A percentile compares a stretch with the other conserved stretches of the same genome.
phyloP scores from a whole-genome alignment of 2,888 invertebrate species.

The Didymodactylos carnosus region DNA sequence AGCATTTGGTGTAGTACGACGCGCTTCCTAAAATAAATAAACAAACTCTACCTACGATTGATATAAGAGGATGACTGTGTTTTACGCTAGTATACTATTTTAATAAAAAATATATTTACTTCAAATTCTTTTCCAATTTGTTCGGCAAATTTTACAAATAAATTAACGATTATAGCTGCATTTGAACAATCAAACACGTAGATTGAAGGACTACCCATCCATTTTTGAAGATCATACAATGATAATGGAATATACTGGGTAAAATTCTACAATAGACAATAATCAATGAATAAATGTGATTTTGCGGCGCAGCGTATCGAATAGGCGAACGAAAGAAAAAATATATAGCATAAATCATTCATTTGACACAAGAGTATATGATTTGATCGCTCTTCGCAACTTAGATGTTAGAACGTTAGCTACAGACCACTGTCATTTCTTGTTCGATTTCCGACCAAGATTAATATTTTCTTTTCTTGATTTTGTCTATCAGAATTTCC shows the following conservation, averaged over 20 bases:
- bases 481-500: too few relatives aligned
- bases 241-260: conserved; percentile 98
- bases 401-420: too few relatives aligned
- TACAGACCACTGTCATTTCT: too few relatives aligned
- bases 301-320: conserved; percentile 4
- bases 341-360: too few relatives aligned
- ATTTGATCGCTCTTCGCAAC: too few relatives aligned
- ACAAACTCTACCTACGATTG: too few relatives aligned
- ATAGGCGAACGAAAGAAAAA: too few relatives aligned
- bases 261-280: conserved; percentile 18
- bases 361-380: too few relatives aligned
- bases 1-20: not conserved
- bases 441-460: too few relatives aligned
- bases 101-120: not conserved
- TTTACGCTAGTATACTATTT: not conserved
- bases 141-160: conserved; percentile 55
- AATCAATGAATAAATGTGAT: not conserved
- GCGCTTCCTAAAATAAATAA: too few relatives aligned
- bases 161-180: conserved; percentile 79
- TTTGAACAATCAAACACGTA: conserved; percentile 98
- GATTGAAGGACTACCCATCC: conserved; percentile 97
- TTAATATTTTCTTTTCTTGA: too few relatives aligned
- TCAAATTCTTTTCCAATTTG: not conserved
- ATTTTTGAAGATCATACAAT: conserved; percentile 86
- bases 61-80: too few relatives aligned